phyloP scores from a whole-genome alignment of 2,888 invertebrate genomes.

The Nudaria mundana region DNA sequence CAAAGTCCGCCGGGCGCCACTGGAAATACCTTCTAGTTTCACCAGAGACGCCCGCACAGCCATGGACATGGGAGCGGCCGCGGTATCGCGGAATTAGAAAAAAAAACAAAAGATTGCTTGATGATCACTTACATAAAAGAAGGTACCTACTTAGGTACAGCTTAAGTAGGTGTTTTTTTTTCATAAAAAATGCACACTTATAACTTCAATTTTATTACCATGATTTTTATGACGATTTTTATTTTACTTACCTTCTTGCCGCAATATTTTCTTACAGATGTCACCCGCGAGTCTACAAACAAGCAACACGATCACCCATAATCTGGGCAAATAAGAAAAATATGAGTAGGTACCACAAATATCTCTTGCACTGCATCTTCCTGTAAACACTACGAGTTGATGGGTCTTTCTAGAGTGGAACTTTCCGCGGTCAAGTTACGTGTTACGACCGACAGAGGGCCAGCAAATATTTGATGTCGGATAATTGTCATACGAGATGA shows the following conservation, averaged over 20 bases:
- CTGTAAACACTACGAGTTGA: background rate
- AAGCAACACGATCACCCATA: constrained; percentile 64
- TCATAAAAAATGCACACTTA: background rate
- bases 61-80: no score
- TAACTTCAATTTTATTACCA: background rate
- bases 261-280: constrained; percentile 57
- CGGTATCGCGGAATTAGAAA: no score
- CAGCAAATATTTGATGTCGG: constrained; percentile 73
- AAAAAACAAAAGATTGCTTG: no score
- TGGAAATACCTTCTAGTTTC: no score
- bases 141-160: background rate
- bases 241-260: constrained; percentile 7
- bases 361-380: constrained; percentile 24
- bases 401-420: constrained; percentile 28
- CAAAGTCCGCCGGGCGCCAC: no score
- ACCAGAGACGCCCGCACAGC: no score
- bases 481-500: constrained; percentile 73
- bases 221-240: no score
- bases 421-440: constrained; percentile 56
- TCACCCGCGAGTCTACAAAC: constrained; percentile 71
- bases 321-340: constrained; percentile 64
- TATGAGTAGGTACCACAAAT: constrained; percentile 38
- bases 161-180: no score
- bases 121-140: no score
- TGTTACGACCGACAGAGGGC: constrained; percentile 70